Base-by-base conservation (phyloP, 2,888 invertebrate genomes). In the Girardia tigrina region DNA sequence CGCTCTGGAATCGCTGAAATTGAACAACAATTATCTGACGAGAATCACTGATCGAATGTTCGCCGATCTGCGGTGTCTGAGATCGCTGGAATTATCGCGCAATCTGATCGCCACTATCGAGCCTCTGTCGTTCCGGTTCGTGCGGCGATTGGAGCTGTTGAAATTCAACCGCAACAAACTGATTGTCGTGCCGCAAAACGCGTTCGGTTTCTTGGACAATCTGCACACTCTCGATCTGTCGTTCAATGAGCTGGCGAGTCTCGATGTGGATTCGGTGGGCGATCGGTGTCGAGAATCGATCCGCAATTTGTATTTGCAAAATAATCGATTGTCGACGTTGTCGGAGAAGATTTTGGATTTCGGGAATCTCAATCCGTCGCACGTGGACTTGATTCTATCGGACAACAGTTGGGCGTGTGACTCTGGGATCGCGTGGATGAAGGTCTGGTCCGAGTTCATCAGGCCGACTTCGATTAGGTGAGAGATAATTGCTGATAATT, bases 111-210 rank as follows among this genome's bases (percentile, higher is more conserved):
- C 23, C 4, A n/a, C n/a, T n/a, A 56, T 56, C 4, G 56, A 56
- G n/a, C 4, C n/a, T 56, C 4, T n/a, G 8, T n/a, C 56, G n/a
- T 56, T 56, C n/a, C 4, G n/a, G 23, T 56, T 16, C 23, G n/a
- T 56, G n/a, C n/a, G 20, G 2, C n/a, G 56, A 56, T n/a, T 56
- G n/a, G n/a, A 56, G n/a, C n/a, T 56, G 56, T 56, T 56, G 56
- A 56, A 56, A n/a, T 56, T 56, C n/a, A 56, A 56, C 23, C 56
- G 56, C 6, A 56, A 56, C 23, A 56, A 56, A 20, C n/a, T 56
- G 20, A 56, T 23, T 8, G 4, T 56, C 12, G 8, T 36, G 16
- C 12, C 8, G 36, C 16, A n/a, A 2, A 4, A 56, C 2, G 23
- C 23, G 4, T 56, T 56, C 23, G 56, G 56, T 8, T 56, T 2